These are phyloP conservation scores for Cladorhizidae sp. DNA, from an alignment of 37 sponge, comb jelly and placozoan genomes.

Conservation along the genomic window DNA sequence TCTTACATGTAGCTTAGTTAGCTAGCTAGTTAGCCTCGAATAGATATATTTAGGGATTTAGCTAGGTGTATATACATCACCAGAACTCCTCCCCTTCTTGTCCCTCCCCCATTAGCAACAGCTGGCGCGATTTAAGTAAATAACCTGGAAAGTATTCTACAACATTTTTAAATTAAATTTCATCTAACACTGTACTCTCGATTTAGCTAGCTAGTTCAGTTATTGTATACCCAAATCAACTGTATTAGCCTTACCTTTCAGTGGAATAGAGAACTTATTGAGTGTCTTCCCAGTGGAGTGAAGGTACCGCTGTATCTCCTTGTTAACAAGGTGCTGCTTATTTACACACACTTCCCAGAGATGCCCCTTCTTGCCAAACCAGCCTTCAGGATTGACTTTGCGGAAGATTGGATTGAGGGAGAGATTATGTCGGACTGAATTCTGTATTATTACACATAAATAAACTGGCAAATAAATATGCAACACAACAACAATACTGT, in stretches of 20 bases:
- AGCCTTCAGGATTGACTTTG: constrained; percentile 55
- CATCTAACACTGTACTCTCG: too few relatives aligned
- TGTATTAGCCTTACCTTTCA: background rate
- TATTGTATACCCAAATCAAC: too few relatives aligned
- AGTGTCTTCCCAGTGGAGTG: constrained; percentile 6
- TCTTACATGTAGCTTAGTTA: too few relatives aligned
- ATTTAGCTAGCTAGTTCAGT: too few relatives aligned
- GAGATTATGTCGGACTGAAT: constrained; percentile 78
- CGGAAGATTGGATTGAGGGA: constrained; percentile 69
- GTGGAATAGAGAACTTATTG: background rate
- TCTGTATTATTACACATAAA: constrained; percentile 27
- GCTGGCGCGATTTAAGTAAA: too few relatives aligned
- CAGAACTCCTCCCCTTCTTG: too few relatives aligned
- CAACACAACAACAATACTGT: background rate
- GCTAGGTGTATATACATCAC: too few relatives aligned
- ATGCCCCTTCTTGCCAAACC: constrained; percentile 54
- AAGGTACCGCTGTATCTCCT: constrained; percentile 36
- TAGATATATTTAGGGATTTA: too few relatives aligned
- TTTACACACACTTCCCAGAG: constrained; percentile 49
- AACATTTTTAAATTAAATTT: too few relatives aligned
- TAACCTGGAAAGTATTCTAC: too few relatives aligned
- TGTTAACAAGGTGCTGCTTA: constrained; percentile 20
- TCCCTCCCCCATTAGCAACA: too few relatives aligned
- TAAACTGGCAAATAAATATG: background rate
- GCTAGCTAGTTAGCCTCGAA: too few relatives aligned